Conservation (phyloP, 2,113 vertebrate genomes). For the Leptodactylus fuscus region DNA sequence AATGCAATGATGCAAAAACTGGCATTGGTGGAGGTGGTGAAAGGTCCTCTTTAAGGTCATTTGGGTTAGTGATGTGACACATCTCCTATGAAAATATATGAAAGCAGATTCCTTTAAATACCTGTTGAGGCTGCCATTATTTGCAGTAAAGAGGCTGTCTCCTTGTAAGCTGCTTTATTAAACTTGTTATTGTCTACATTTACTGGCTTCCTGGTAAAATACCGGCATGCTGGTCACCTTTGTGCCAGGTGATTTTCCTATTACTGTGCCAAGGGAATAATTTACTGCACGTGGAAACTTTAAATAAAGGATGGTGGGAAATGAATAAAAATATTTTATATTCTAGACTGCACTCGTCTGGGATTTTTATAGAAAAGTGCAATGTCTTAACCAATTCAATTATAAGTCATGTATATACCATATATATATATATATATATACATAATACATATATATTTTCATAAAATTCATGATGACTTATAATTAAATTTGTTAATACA, state of each 20-base stretch:
- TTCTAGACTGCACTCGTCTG: background rate
- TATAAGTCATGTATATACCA: too few relatives aligned
- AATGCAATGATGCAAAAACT: too few relatives aligned
- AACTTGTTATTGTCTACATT: background rate
- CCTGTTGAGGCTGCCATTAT: background rate
- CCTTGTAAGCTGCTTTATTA: background rate
- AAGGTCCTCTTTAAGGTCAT: too few relatives aligned
- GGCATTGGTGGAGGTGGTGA: too few relatives aligned
- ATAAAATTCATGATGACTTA: too few relatives aligned
- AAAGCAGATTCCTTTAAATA: background rate
- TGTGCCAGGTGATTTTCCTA: slow-evolving; percentile 38
- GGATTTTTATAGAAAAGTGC: background rate
- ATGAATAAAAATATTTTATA: slow-evolving; percentile 16
- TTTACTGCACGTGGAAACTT: slow-evolving; percentile 22
- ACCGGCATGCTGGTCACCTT: background rate
- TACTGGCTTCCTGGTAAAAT: background rate
- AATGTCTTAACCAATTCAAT: background rate
- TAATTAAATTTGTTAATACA: too few relatives aligned
- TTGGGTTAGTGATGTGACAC: too few relatives aligned
- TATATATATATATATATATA: too few relatives aligned
- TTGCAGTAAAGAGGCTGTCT: background rate
- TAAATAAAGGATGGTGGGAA: slow-evolving; percentile 9
- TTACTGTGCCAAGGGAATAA: background rate
- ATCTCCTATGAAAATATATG: too few relatives aligned
- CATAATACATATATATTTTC: too few relatives aligned